A percentile compares a stretch with the other conserved stretches of the same genome.
phyloP scores from a whole-genome alignment of 2,888 invertebrate genomes.

The Clostera curtula region DNA sequence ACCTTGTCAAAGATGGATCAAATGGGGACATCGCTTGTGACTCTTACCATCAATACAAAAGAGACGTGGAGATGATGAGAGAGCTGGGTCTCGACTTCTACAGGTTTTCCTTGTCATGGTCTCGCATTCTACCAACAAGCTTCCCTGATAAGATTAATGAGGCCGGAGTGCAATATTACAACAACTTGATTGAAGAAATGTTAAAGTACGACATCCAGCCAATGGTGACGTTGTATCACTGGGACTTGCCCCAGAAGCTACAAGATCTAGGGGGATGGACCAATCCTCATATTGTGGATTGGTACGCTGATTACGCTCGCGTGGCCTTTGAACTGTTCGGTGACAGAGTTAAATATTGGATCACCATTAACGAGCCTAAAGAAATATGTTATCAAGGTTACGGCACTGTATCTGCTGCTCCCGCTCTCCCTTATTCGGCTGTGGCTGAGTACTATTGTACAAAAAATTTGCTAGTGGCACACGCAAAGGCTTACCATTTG shows the following conservation, averaged over 20 bases:
- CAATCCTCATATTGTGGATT: conserved; percentile 3
- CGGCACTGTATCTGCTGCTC: neutral
- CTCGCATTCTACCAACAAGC: conserved; percentile 5
- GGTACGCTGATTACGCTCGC: conserved; percentile 7
- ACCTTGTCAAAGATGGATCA: conserved; percentile 1
- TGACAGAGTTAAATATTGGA: conserved; percentile 8
- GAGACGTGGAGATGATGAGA: conserved; percentile 6
- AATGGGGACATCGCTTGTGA: conserved; percentile 5
- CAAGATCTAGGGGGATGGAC: conserved; percentile 6
- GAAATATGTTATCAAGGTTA: conserved; percentile 5
- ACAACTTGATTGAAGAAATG: conserved; percentile 4
- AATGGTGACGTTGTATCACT: conserved; percentile 7
- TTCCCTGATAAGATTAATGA: conserved; percentile 5
- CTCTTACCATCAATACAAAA: conserved; percentile 7
- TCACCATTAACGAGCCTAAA: conserved; percentile 8
- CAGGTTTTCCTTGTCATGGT: conserved; percentile 6
- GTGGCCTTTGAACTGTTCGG: conserved; percentile 5
- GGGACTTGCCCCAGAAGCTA: conserved; percentile 7
- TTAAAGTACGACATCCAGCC: conserved; percentile 6
- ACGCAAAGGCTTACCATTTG: conserved; percentile 6
- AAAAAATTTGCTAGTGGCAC: conserved; percentile 6
- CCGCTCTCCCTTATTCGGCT: conserved; percentile 1
- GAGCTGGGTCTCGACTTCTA: conserved; percentile 5
- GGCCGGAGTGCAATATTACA: conserved; percentile 4
- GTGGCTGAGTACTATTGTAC: conserved; percentile 4